These are phyloP conservation scores for Cylindroiulus punctatus DNA, from an alignment of 2,888 invertebrate genomes.

Conservation along the genomic window DNA sequence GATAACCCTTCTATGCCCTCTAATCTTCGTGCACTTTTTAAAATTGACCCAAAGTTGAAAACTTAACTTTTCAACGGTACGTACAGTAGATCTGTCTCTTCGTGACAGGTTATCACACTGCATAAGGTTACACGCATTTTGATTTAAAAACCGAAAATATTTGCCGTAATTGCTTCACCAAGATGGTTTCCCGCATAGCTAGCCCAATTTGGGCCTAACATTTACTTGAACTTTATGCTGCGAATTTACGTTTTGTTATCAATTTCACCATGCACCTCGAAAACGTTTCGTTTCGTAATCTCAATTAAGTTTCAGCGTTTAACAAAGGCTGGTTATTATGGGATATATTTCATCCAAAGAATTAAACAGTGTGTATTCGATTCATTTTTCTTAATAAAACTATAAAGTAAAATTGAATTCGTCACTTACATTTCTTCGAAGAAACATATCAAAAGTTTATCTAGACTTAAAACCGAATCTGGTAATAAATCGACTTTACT, in stretches of 20 bases:
- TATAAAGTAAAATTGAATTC: neutral
- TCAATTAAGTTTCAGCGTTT: neutral
- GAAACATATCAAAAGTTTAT: too few species aligned
- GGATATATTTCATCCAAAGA: constrained; percentile 35
- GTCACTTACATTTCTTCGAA: neutral
- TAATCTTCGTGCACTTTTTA: constrained; percentile 43
- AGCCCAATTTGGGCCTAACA: constrained; percentile 18
- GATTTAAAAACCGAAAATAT: constrained; percentile 19
- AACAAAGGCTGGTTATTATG: neutral
- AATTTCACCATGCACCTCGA: neutral
- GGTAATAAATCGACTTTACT: too few species aligned
- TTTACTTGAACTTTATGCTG: constrained; percentile 14
- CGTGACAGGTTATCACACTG: constrained; percentile 1
- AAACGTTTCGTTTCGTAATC: neutral
- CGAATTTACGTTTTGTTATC: neutral
- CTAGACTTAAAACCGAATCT: too few species aligned
- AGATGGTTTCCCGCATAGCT: constrained; percentile 26
- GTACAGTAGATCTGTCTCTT: neutral
- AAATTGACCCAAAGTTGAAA: constrained; percentile 43
- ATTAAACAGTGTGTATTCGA: constrained; percentile 43
- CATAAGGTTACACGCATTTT: neutral
- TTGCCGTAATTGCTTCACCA: constrained; percentile 16
- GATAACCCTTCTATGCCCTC: neutral
- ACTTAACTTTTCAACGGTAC: neutral
- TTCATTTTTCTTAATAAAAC: constrained; percentile 36